Evolutionary conservation across 2,113 vertebrate species (phyloP), one percentile per base, ranked within the genome.

Genomic region (Genyomyrus donnyi): DNA sequence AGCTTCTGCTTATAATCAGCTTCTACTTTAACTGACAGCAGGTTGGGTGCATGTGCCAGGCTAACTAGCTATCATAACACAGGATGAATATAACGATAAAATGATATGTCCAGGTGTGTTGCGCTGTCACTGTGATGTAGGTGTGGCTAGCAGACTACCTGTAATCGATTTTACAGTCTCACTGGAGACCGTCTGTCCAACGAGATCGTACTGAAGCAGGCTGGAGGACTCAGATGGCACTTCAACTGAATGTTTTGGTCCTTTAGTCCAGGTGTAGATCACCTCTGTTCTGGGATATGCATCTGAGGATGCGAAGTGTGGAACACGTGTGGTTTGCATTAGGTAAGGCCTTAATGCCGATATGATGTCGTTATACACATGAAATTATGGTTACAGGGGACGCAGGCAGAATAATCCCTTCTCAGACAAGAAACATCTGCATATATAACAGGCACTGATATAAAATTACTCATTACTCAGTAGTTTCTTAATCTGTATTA

Each of bases 181-280:
- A 91, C 96, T 98, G 91, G 98, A 98, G 89, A 99, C 98, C 0
- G 98, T 99, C 95, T 99, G 98, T 52, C 98, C 98, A 90, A 98
- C 96, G 90, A 99, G 96, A 92, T 99, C 98, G 93, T 99, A 99
- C 90, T 99, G 98, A 92, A 99, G 98, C 90, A 99, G 96, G 93
- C 98, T 99, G 92, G 98, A 99, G 85, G 98, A 99, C 93, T 99
- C 98, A 90, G 97, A 95, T 56, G 98, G 98, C 52, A 99, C 98
- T 94, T 99, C 98, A 92, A 99, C 98, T 48, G 98, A 99, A 90
- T 98, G 95, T 93, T 98, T 93, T 0, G 98, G 97, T 89, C 98
- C 98, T 96, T 99, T 99, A 91, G 98, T 99, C 98, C 98, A 99
- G 0, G 97, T 99, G 92, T 99, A 99, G 94, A 99, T 98, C 96